These are phyloP conservation scores for Sinocyclocheilus grahami DNA, from an alignment of 2,113 vertebrate genomes.

Conservation along the genomic window DNA sequence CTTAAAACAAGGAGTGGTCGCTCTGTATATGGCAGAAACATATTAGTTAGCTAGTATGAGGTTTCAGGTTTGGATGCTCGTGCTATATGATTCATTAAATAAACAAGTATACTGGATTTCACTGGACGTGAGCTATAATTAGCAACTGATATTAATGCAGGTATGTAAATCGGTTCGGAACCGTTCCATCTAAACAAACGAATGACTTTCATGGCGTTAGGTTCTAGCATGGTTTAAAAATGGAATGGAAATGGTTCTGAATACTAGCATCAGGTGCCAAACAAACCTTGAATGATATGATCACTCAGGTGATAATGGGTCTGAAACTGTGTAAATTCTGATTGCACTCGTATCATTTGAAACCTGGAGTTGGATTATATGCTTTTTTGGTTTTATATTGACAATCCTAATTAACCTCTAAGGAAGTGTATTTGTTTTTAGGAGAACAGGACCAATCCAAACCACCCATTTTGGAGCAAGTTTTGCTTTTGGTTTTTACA, in stretches of 20 bases:
- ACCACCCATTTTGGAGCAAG: background rate
- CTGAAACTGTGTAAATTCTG: background rate
- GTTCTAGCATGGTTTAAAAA: background rate
- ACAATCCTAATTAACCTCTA: background rate
- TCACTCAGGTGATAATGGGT: background rate
- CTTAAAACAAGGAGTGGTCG: background rate
- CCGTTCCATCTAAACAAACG: background rate
- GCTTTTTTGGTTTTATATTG: background rate
- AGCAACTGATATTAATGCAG: too few species aligned
- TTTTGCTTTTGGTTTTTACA: background rate
- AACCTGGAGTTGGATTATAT: background rate
- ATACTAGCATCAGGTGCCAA: background rate
- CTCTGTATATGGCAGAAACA: too few species aligned
- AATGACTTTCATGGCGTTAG: background rate
- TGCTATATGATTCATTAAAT: background rate
- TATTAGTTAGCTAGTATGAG: too few species aligned
- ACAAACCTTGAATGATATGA: background rate
- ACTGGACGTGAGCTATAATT: background rate
- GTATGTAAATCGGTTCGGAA: background rate
- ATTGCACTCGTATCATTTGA: background rate
- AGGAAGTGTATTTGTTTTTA: background rate
- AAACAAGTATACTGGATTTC: background rate
- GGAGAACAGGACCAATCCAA: background rate
- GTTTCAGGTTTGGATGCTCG: too few species aligned
- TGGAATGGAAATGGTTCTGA: background rate